Evolutionary conservation across 23 tunicate species (phyloP).

Genomic region (Botrylloides violaceus): DNA sequence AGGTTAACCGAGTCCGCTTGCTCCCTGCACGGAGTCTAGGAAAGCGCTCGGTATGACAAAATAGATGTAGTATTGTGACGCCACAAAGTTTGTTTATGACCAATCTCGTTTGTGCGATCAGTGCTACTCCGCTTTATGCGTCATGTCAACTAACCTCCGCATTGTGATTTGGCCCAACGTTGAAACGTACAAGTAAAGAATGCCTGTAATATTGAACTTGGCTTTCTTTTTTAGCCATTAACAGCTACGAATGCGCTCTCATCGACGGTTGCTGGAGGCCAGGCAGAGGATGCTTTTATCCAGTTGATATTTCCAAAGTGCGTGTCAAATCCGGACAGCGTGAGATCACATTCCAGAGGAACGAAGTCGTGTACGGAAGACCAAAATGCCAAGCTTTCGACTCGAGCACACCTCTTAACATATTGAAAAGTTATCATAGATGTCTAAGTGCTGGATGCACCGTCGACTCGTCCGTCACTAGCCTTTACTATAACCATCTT

Average conservation of each 20-base stretch:
- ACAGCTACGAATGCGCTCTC: conserved; percentile 7
- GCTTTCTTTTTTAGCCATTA: conserved; percentile 3
- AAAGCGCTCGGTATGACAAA: too few relatives aligned
- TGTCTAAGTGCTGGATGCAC: conserved; percentile 51
- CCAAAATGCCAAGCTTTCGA: conserved; percentile 16
- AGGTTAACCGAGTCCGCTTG: too few relatives aligned
- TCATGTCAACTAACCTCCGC: too few relatives aligned
- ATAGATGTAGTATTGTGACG: too few relatives aligned
- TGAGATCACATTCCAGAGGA: not conserved
- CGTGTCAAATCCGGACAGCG: conserved; percentile 18
- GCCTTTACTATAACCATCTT: not conserved
- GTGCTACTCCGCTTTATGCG: too few relatives aligned
- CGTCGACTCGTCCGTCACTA: conserved; percentile 15
- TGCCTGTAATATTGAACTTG: too few relatives aligned
- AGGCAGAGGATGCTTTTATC: conserved; percentile 36
- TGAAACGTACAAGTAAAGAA: too few relatives aligned
- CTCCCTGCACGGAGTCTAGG: too few relatives aligned
- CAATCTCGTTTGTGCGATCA: too few relatives aligned
- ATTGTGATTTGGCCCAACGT: too few relatives aligned
- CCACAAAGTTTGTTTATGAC: too few relatives aligned
- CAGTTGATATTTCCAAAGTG: conserved; percentile 20
- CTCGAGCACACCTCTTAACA: conserved; percentile 14
- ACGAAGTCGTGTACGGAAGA: conserved; percentile 22
- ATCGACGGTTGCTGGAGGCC: conserved; percentile 35
- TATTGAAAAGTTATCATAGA: conserved; percentile 29